Evolutionary conservation across 2,888 invertebrate species (phyloP), one percentile per base, ranked within the genome.

Genomic region (Chymomyza amoena): DNA sequence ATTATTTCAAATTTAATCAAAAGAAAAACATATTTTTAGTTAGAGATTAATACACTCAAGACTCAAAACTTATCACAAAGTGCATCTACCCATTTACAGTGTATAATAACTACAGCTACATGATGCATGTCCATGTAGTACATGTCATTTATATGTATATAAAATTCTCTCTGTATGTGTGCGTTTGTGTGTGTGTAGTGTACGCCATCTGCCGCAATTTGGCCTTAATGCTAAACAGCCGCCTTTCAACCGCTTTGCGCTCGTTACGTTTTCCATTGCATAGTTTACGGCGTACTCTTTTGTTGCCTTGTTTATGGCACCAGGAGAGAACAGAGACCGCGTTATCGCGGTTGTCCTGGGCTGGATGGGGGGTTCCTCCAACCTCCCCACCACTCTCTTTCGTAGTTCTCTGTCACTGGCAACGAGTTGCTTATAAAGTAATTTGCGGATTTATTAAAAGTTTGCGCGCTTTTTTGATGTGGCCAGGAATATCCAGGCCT

Each of bases 361-460:
- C 39, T 10, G 39, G 13, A 4, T 45, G 13, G 39, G 13, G 75
- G 66, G 70, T 64, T 66, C 61, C 72, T 18, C 57, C 56, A 52
- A 10, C 50, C 18, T 45, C 25, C 57, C 36, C 50, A 32, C 10
- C 39, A 45, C 3, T 45, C 39, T 1, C 13, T 4, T 0, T 45
- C 39, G 39, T 45, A 45, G 39, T 45, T 45, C 39, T 45, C 39
- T 45, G 39, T 45, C 39, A 45, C 39, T 45, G 61, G 67, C 64
- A 75, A 75, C 63, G 62, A 68, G 76, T 80, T 79, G 81, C 86
- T 86, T 84, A 79, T 80, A 78, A 87, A 86, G 78, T 84, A 88
- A 86, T 88, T 86, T 86, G 77, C 78, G 70, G 76, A 88, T 85
- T 88, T 88, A 88, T 85, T 80, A 88, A 88, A 86, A 86, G 67